Evolutionary conservation across 2,797 vertebrate genomes (phyloP), one percentile per base, ranked within the genome.

Genomic region (Knipowitschia caucasica): DNA sequence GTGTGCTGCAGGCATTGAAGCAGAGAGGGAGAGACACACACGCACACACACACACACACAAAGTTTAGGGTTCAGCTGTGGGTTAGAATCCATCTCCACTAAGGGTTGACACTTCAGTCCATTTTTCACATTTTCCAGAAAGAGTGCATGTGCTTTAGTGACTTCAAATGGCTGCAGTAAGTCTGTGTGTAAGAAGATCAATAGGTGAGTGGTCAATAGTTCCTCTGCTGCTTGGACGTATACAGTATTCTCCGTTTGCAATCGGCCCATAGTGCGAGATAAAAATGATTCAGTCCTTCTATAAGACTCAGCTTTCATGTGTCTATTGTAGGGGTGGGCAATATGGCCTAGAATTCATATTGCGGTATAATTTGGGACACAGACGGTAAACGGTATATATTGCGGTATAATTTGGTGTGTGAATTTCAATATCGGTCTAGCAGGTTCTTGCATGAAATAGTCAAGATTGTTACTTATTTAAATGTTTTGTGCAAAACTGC

Each of bases 11-110:
- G 71, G 77, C 73, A 62, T 42, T 3, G 23, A 71, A 44, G 44
- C 53, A 50, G 49, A 17, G 15, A 17, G 15, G 3, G 34, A 31
- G 8, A 15, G 34, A 17, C 4, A 17, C 11, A 17, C n/a, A 15
- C 14, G 7, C n/a, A 24, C 10, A 6, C 12, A 7, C 2, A 14
- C 20, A 35, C 35, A 52, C 46, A 5, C 21, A 6, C 15, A 4
- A 50, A 49, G 56, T 30, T 69, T 33, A 52, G 59, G 70, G 79
- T 77, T 84, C 70, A 84, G 21, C 44, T 46, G 18, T 44, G 61
- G 71, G 82, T 78, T 59, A 81, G 55, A 50, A 71, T 72, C 68
- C 61, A 69, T 72, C 64, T 75, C 35, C 35, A 57, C 26, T 5
- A 26, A 49, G 36, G 36, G 35, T 47, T 7, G 9, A 58, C 45